Evolutionary conservation across 2,888 invertebrate species (phyloP), one percentile per base, ranked within the genome.

Genomic region (Nephrotoma guestfalica): DNA sequence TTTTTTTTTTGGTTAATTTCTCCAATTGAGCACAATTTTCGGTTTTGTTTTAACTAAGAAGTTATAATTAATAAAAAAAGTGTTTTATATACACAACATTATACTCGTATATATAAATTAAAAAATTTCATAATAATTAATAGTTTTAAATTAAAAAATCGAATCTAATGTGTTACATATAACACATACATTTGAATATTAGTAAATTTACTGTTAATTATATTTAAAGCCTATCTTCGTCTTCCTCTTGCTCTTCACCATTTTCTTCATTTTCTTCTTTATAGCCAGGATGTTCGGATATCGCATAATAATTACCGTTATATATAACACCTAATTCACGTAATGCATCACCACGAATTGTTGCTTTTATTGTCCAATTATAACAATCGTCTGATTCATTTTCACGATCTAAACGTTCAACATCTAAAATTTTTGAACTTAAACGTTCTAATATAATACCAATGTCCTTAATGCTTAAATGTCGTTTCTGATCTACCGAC

Each of bases 311-410:
- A 93, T 97, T 97, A 88, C 97, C 97, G 92, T 97, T 97, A 93
- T 98, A 98, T 91, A 98, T 97, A 89, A 98, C 97, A 88, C 98
- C 98, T 88, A 98, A 93, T 92, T 98, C 97, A 87, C 97, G 94
- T 89, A 98, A 92, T 89, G 97, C 96, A 92, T 97, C 97, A 86
- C 98, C 98, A 88, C 97, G 94, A 90, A 98, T 97, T 89, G 97
- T 96, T 89, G 98, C 98, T 92, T 97, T 97, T 93, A 98, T 98
- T 92, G 97, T 97, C 98, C 98, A 98, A 92, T 97, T 97, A 93
- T 97, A 97, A 91, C 97, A 97, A 92, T 97, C 97, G 92, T 97
- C 97, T 91, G 96, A 96, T 92, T 97, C 97, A 89, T 96, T 96
- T 91, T 98, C 97, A 87, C 98, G 94, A 91, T 97, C 97, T 89